Base-by-base conservation (phyloP, 2,797 vertebrate species). In the Hybognathus amarus region DNA sequence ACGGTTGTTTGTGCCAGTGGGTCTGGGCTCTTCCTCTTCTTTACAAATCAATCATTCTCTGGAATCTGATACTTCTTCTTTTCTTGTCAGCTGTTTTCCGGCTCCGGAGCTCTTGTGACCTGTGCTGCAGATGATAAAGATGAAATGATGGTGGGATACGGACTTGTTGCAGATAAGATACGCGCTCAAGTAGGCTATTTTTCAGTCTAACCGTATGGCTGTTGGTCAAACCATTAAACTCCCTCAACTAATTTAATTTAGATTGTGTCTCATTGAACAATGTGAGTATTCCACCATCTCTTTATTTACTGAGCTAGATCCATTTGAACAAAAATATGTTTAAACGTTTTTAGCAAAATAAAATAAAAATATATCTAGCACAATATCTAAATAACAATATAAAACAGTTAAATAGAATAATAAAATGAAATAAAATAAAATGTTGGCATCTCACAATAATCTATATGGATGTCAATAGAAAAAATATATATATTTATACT, bases 41-140 rank as follows among this genome's bases (percentile, higher is more conserved):
- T 79, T 79, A 82, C 74, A 68, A 83, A 83, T 52, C 54, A 79
- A 82, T 83, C 54, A 22, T 89, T 86, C 85, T 83, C 78, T 87
- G 83, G 86, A 83, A 87, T 76, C 52, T 40, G 6, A 73, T 73
- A 89, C 85, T 91, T 91, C 88, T 88, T 80, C 87, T 89, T 90
- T 90, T 84, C 71, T 73, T 71, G 87, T 86, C 86, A 89, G 86
- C 83, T 86, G 88, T 87, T 90, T 69, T 89, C 90, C 87, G 89
- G 77, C 80, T 85, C 73, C 76, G 30, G 56, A 71, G 61, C 73
- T 85, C 67, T 83, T 67, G 71, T 84, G 84, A 86, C 66, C 50
- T 83, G 71, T 70, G 80, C 76, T 61, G 66, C 20, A 80, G 76
- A 79, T 80, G 67, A 63, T 22, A 40, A 42, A 50, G 42, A 77